Evolutionary conservation across 2,797 vertebrate genomes (phyloP), one percentile per base, ranked within the genome.

Genomic region (Acanthurus lineatus): DNA sequence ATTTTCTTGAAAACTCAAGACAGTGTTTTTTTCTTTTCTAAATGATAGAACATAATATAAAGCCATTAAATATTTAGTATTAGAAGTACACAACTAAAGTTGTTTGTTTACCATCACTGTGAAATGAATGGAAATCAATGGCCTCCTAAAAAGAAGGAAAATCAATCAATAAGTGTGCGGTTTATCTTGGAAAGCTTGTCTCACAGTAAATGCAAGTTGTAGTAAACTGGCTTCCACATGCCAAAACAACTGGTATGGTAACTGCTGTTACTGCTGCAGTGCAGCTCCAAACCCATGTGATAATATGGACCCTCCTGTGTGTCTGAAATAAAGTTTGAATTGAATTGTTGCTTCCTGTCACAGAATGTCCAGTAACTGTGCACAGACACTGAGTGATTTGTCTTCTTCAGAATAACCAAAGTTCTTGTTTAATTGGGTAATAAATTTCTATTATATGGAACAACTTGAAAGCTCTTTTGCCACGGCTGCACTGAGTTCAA

Each of bases 141-240:
- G 8, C 17, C 60, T 69, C 14, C 49, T 9, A 11, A 14, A 51
- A 52, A 6, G 48, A 52, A 38, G 17, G 20, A 35, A 35, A 63
- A 52, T 60, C 6, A 19, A 28, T 48, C 3, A 16, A 71, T 42
- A 42, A 42, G 7, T 25, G 32, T 5, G 15, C 28, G 17, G 10
- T 20, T n/a, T 25, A 9, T 11, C 0, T 1, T 17, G 28, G 19
- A 65, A 68, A 60, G 48, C 22, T 5, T 7, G 0, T 15, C 1
- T 3, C 25, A 58, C 71, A 63, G 20, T 25, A 79, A 77, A 81
- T 61, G 14, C 10, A 73, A 51, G 38, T 2, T 53, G n/a, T 22
- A 40, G 25, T 63, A 14, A 64, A 73, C 4, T 11, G 47, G 42
- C 57, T 72, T 51, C 45, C 76, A 82, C 42, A 79, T 69, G 59